Percentiles rank a stretch among this genome's conserved stretches.
These are phyloP conservation scores for Entelurus aequoreus DNA, from an alignment of 2,113 vertebrate species.

Conservation along the genomic window DNA sequence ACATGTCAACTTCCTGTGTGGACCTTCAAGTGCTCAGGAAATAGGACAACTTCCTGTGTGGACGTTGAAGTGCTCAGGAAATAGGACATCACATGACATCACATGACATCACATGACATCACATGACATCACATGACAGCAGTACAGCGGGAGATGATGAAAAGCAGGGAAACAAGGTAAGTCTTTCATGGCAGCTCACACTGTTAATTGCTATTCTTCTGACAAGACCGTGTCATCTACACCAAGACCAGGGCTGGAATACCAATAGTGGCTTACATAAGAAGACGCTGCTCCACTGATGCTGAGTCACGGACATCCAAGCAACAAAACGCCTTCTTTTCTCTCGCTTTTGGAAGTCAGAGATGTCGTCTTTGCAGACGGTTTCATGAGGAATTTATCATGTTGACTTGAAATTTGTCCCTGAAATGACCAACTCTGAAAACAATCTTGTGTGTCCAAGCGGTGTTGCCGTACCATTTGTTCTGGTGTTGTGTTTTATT, in stretches of 20 bases:
- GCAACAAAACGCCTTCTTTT: constrained; percentile 1
- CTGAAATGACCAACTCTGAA: too few relatives aligned
- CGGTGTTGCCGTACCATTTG: too few relatives aligned
- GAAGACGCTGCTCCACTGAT: constrained; percentile 16
- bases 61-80: too few relatives aligned
- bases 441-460: too few relatives aligned
- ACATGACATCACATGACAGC: neutral
- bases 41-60: too few relatives aligned
- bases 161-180: neutral
- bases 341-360: too few relatives aligned
- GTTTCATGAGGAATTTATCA: too few relatives aligned
- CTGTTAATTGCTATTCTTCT: constrained; percentile 2
- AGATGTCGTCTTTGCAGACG: neutral
- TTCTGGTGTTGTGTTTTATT: too few relatives aligned
- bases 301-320: constrained; percentile 16
- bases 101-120: neutral
- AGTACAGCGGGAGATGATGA: neutral
- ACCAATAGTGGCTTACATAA: constrained; percentile 22
- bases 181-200: neutral
- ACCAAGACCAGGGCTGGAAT: constrained; percentile 2
- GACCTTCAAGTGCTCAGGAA: neutral
- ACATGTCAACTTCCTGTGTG: neutral
- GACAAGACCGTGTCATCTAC: neutral
- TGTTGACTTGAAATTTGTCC: too few relatives aligned
- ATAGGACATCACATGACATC: too few relatives aligned